Evolutionary conservation across 2,797 vertebrate species (phyloP), one percentile per base, ranked within the genome.

Genomic region (Limosa lapponica): DNA sequence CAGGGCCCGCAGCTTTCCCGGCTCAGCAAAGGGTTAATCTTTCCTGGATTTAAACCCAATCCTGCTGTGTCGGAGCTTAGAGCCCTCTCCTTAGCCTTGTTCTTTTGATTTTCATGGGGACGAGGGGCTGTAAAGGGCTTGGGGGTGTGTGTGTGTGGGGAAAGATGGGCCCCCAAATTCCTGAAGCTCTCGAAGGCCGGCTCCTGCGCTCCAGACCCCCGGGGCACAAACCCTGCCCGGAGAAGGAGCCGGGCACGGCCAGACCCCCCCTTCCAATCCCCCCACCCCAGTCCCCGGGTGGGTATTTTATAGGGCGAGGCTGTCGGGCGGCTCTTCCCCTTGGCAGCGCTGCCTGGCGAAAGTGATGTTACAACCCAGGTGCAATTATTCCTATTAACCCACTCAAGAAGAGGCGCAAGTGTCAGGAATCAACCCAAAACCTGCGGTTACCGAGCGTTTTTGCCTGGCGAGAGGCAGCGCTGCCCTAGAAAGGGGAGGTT

Each of bases 61-160:
- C 95, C 96, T 32, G 96, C 96, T 97, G 95, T 73, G 95, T 95
- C 81, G 84, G 87, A 92, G 93, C 89, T 94, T 95, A 96, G 95
- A 97, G 95, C 83, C 94, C 94, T 95, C 95, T 95, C 91, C 95
- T 75, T 18, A 84, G 84, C 89, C 93, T 91, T 54, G 81, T 90
- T 95, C 95, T 94, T 95, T 95, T 96, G 92, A 96, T 95, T 97
- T 95, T 95, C 91, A 73, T 94, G 78, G 89, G 89, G 94, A 92
- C 84, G 54, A 91, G 81, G 93, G 94, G 88, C 87, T 77, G 11
- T 48, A 54, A 86, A 25, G 58, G 75, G 43, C 70, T 30, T 10
- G 24, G 25, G 49, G 62, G 72, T 30, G 5, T 16, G 16, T 62
- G 30, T 30, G 69, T 20, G 20, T 62, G 9, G 6, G 11, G 32